Evolutionary conservation across 1,140 invertebrate genomes (phyloP).

Genomic region (Microplitis mediator): DNA sequence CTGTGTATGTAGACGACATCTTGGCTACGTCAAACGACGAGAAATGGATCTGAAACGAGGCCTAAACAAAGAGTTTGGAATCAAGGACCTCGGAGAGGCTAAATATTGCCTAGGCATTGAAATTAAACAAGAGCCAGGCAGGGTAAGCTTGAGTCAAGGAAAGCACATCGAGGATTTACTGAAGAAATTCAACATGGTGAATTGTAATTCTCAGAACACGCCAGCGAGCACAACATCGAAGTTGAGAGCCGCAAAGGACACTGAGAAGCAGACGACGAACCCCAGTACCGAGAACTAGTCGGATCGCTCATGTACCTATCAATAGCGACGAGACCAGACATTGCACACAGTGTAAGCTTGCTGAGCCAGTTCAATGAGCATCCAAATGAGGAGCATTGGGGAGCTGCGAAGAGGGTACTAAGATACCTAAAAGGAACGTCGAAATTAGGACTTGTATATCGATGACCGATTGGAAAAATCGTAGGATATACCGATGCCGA

Average conservation of each 20-base stretch:
- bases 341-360: no score
- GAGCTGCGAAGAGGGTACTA: no score
- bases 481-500: no score
- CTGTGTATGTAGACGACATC: slow-evolving; percentile 45
- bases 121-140: background rate
- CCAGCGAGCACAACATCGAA: background rate
- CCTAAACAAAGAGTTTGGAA: background rate
- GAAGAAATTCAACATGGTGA: slow-evolving; percentile 5
- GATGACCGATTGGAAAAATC: no score
- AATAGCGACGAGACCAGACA: no score
- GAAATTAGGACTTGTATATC: no score
- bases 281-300: background rate
- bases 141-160: background rate
- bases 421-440: no score
- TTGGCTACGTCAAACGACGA: slow-evolving; percentile 37
- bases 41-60: background rate
- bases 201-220: background rate
- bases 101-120: background rate
- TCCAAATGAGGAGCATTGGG: no score
- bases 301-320: no score
- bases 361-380: no score
- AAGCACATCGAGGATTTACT: background rate
- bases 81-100: background rate
- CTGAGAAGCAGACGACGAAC: background rate
- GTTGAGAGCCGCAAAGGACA: background rate